A percentile compares a stretch with the other conserved stretches of the same genome.
These are phyloP conservation scores for Pseudopipra pipra DNA, from an alignment of 2,113 vertebrate species.

Conservation along the genomic window DNA sequence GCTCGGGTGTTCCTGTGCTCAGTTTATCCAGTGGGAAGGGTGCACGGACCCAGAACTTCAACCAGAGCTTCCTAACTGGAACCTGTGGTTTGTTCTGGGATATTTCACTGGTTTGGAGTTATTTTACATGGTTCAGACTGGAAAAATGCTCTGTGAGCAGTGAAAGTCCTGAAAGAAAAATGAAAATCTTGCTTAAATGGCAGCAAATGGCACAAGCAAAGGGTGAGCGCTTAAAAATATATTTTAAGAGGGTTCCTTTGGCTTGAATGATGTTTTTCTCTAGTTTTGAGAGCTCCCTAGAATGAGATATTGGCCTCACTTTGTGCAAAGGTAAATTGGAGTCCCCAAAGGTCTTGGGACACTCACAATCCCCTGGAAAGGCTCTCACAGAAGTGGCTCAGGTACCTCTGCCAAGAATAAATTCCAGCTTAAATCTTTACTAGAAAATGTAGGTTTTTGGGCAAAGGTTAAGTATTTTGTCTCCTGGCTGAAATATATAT, in stretches of 20 bases:
- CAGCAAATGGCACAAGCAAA: neutral
- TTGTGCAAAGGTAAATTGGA: neutral
- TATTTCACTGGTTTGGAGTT: neutral
- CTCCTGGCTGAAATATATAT: neutral
- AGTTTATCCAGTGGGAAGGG: neutral
- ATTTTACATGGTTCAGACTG: fast-evolving
- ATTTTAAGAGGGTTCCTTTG: neutral
- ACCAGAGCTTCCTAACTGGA: neutral
- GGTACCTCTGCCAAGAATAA: neutral
- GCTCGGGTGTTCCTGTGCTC: neutral
- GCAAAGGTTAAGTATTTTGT: neutral
- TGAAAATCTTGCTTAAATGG: neutral
- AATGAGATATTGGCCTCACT: neutral
- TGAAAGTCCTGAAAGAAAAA: neutral
- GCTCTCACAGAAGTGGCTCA: neutral
- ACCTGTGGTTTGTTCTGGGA: neutral
- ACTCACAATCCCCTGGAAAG: neutral
- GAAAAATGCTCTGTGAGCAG: neutral
- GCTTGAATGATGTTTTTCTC: neutral
- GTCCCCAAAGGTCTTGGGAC: neutral
- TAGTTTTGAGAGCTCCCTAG: neutral
- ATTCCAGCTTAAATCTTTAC: neutral
- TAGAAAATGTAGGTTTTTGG: fast-evolving
- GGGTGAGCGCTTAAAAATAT: fast-evolving
- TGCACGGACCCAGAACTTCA: fast-evolving